These are phyloP conservation scores for Silurus glanis DNA, from an alignment of 2,113 vertebrate species.

Conservation along the genomic window DNA sequence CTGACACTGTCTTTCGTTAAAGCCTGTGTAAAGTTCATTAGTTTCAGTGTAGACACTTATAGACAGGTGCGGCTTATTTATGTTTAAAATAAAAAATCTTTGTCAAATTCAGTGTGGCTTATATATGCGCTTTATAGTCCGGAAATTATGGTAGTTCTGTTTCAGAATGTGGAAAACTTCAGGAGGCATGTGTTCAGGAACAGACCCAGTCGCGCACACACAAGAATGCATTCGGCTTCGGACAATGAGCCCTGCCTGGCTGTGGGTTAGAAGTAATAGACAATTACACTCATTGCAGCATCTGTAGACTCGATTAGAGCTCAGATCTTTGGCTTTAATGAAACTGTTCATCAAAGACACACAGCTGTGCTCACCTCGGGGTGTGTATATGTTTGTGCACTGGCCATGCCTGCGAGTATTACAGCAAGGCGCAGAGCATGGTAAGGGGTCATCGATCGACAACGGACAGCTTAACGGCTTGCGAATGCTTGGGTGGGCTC, in stretches of 20 bases:
- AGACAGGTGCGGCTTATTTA: too few species aligned
- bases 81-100: too few species aligned
- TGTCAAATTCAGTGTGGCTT: too few species aligned
- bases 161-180: neutral
- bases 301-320: constrained; percentile 52
- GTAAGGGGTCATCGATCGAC: constrained; percentile 46
- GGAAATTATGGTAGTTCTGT: too few species aligned
- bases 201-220: neutral
- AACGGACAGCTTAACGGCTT: constrained; percentile 42
- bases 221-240: neutral
- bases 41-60: too few species aligned
- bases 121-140: too few species aligned
- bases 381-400: neutral
- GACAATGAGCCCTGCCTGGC: constrained; percentile 37
- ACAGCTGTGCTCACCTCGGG: constrained; percentile 44
- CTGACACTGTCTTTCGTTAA: too few species aligned
- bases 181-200: neutral
- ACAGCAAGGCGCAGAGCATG: constrained; percentile 21
- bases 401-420: constrained; percentile 30
- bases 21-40: too few species aligned
- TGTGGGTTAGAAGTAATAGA: constrained; percentile 51
- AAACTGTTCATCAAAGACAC: constrained; percentile 54
- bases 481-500: constrained; percentile 29
- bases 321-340: constrained; percentile 52
- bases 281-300: constrained; percentile 50